These are phyloP conservation scores for Scopus umbretta DNA, from an alignment of 2,113 vertebrate species.

Conservation along the genomic window DNA sequence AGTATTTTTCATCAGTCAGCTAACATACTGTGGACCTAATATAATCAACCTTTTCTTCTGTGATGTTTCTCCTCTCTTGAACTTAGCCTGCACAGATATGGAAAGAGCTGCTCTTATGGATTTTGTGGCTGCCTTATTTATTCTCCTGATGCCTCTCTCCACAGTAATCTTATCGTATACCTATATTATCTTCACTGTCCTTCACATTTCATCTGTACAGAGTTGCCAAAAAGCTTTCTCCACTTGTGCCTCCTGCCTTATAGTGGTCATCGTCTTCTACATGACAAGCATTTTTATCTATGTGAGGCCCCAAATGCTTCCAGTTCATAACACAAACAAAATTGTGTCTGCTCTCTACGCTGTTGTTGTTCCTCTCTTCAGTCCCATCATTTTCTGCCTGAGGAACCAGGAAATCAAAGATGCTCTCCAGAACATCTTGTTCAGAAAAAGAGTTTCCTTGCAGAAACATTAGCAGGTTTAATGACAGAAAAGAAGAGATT, in stretches of 20 bases:
- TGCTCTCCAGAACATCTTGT: slow-evolving; percentile 17
- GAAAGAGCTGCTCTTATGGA: slow-evolving; percentile 20
- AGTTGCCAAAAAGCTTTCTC: slow-evolving; percentile 54
- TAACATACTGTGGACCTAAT: slow-evolving; percentile 47
- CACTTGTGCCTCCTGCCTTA: slow-evolving; percentile 54
- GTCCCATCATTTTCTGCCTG: slow-evolving; percentile 62
- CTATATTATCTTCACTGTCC: slow-evolving; percentile 45
- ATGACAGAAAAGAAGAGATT: not conserved
- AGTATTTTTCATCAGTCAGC: slow-evolving; percentile 40
- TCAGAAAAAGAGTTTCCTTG: not conserved
- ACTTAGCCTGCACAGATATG: slow-evolving; percentile 49
- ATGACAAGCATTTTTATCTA: slow-evolving; percentile 63
- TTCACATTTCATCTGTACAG: slow-evolving; percentile 21
- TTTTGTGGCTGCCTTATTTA: slow-evolving; percentile 52
- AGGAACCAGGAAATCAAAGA: slow-evolving; percentile 61
- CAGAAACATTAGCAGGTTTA: not conserved
- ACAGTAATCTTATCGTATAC: slow-evolving; percentile 47
- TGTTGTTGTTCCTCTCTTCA: slow-evolving; percentile 47
- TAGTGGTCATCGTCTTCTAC: slow-evolving; percentile 51
- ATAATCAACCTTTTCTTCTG: slow-evolving; percentile 64
- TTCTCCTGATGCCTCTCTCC: slow-evolving; percentile 40
- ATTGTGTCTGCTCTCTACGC: slow-evolving; percentile 44
- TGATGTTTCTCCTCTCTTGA: slow-evolving; percentile 60
- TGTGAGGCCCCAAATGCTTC: slow-evolving; percentile 30
- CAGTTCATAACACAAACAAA: slow-evolving; percentile 53